Evolutionary conservation across 1,140 invertebrate genomes (phyloP).

Genomic region (Apis dorsata): DNA sequence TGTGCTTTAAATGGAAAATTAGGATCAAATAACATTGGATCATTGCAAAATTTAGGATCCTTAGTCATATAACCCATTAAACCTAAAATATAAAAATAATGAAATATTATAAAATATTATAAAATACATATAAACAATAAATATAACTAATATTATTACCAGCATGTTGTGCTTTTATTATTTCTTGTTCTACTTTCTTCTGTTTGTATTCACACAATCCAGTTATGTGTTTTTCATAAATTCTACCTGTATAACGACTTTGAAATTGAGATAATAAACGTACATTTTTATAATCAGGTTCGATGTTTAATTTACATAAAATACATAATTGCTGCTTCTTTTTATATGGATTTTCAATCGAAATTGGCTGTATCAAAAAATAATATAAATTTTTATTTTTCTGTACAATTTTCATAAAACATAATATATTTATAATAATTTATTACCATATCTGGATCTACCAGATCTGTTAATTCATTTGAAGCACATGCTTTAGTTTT

Average conservation of each 20-base stretch:
- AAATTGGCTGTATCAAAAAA: slow-evolving; percentile 80
- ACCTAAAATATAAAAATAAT: slow-evolving; percentile 72
- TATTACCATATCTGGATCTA: slow-evolving; percentile 6
- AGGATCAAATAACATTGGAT: slow-evolving; percentile 93
- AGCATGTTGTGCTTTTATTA: slow-evolving; percentile 85
- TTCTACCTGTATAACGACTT: slow-evolving; percentile 93
- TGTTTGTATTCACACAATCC: slow-evolving; percentile 91
- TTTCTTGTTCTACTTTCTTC: slow-evolving; percentile 84
- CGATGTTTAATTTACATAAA: slow-evolving; percentile 92
- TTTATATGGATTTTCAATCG: slow-evolving; percentile 90
- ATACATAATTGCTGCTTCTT: slow-evolving; percentile 89
- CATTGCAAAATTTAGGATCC: slow-evolving; percentile 87
- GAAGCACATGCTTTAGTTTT: neutral
- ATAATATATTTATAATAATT: neutral
- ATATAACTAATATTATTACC: slow-evolving; percentile 72
- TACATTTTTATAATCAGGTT: slow-evolving; percentile 95
- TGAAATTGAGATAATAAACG: slow-evolving; percentile 96
- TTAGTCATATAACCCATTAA: slow-evolving; percentile 90
- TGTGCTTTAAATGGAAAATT: slow-evolving; percentile 90
- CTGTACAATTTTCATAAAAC: neutral
- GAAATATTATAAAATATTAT: neutral
- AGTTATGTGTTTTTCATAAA: slow-evolving; percentile 96
- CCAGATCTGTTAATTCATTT: neutral
- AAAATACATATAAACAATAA: neutral
- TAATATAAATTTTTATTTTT: neutral